Percentiles rank a stretch among this genome's conserved stretches.
phyloP scores from a whole-genome alignment of 2,888 invertebrate species.

The Listrodromus nycthemerus region DNA sequence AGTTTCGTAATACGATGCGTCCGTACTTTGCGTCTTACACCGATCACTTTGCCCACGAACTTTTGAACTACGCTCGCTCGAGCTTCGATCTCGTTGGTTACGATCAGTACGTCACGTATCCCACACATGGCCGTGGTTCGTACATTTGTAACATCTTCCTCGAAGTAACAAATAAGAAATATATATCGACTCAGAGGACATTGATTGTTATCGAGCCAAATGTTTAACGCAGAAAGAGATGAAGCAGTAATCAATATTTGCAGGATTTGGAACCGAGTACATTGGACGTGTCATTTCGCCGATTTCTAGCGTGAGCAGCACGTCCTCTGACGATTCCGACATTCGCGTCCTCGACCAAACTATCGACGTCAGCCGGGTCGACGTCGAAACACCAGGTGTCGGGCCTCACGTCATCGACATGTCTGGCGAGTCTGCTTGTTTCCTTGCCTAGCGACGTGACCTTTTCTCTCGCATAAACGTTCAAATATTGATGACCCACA shows the following conservation, averaged over 20 bases:
- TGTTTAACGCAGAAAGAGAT: background rate
- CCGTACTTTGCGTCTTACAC: constrained; percentile 90
- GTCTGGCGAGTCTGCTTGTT: constrained; percentile 71
- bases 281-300: constrained; percentile 73
- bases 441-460: too few species aligned
- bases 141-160: constrained; percentile 10
- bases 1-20: constrained; percentile 89
- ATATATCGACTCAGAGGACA: background rate
- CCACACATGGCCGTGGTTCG: constrained; percentile 79
- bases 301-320: constrained; percentile 69
- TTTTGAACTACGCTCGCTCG: constrained; percentile 94
- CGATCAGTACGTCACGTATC: constrained; percentile 90
- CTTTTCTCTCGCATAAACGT: too few species aligned
- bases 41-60: constrained; percentile 95
- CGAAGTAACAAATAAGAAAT: background rate
- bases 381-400: constrained; percentile 69
- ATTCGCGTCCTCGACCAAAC: constrained; percentile 76
- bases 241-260: background rate
- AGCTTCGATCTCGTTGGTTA: constrained; percentile 95
- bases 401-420: constrained; percentile 73
- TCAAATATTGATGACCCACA: too few species aligned
- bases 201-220: background rate
- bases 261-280: constrained; percentile 76
- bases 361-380: constrained; percentile 69
- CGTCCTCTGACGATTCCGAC: constrained; percentile 77